Conservation (phyloP, 1,140 invertebrate genomes). For the Diplogasteroides magnus region DNA sequence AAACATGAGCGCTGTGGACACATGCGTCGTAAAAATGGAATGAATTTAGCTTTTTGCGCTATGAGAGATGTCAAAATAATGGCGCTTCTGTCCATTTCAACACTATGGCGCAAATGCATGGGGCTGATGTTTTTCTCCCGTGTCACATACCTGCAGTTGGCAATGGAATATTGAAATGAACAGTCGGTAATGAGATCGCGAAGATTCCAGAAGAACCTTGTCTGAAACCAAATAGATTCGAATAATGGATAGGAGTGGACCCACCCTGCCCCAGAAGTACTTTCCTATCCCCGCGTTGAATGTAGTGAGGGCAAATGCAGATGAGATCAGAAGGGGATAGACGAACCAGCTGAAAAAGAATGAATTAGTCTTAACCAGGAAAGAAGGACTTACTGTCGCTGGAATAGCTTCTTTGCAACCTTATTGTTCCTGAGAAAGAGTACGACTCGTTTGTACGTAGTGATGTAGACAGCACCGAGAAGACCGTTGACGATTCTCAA, state of each 20-base stretch:
- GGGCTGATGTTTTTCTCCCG: background rate
- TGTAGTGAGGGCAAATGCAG: background rate
- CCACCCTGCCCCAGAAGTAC: background rate
- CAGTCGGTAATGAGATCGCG: background rate
- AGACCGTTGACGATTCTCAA: constrained; percentile 55
- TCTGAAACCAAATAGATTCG: no score
- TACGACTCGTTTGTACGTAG: background rate
- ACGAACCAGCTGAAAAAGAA: background rate
- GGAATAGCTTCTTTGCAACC: background rate
- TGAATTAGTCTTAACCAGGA: no score
- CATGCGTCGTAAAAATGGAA: background rate
- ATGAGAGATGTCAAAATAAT: no score
- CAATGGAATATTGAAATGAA: background rate
- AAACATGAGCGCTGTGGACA: no score
- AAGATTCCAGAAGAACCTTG: background rate
- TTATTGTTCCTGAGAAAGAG: background rate
- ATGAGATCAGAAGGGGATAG: background rate
- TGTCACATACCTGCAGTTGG: background rate
- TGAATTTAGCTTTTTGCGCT: no score
- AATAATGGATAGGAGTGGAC: no score
- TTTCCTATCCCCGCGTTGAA: background rate
- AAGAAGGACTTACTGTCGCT: background rate
- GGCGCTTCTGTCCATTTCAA: no score
- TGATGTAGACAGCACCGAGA: background rate
- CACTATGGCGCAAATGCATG: no score